phyloP scores from a whole-genome alignment of 2,113 vertebrate species.

The Hiodon alosoides region DNA sequence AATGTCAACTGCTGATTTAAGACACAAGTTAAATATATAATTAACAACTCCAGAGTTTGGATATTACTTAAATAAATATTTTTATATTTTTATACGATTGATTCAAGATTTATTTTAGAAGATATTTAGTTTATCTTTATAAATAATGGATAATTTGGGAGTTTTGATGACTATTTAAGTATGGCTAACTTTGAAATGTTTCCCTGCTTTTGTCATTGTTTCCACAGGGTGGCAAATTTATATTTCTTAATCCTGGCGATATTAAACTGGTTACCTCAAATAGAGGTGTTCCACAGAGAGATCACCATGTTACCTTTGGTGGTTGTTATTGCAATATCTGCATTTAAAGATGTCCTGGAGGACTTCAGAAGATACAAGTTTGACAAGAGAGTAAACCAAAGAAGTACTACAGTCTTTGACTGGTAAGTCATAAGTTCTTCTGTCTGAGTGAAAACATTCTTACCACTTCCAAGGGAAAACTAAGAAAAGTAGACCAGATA shows the following conservation, averaged over 20 bases:
- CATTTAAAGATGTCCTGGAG: constrained; percentile 62
- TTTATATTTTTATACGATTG: too few species aligned
- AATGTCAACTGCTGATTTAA: too few species aligned
- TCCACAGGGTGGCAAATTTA: constrained; percentile 51
- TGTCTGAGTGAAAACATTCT: neutral
- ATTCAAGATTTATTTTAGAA: too few species aligned
- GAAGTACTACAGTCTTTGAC: constrained; percentile 51
- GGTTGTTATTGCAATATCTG: constrained; percentile 53
- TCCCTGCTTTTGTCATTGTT: too few species aligned
- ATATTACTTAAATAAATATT: too few species aligned
- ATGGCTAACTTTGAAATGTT: too few species aligned
- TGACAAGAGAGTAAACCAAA: constrained; percentile 57
- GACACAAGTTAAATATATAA: too few species aligned
- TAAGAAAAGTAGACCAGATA: constrained; percentile 14
- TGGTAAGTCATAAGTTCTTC: constrained; percentile 47
- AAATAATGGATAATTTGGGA: too few species aligned
- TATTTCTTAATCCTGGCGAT: constrained; percentile 63
- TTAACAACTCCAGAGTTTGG: too few species aligned
- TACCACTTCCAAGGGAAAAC: constrained; percentile 35
- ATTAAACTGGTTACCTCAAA: constrained; percentile 63
- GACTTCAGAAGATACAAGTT: constrained; percentile 57
- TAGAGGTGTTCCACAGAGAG: constrained; percentile 63
- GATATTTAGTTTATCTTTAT: too few species aligned
- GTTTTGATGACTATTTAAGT: too few species aligned
- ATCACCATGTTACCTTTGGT: constrained; percentile 60